Evolutionary conservation across 2,888 invertebrate species (phyloP), one percentile per base, ranked within the genome.

Genomic region (Tethea ocularis): DNA sequence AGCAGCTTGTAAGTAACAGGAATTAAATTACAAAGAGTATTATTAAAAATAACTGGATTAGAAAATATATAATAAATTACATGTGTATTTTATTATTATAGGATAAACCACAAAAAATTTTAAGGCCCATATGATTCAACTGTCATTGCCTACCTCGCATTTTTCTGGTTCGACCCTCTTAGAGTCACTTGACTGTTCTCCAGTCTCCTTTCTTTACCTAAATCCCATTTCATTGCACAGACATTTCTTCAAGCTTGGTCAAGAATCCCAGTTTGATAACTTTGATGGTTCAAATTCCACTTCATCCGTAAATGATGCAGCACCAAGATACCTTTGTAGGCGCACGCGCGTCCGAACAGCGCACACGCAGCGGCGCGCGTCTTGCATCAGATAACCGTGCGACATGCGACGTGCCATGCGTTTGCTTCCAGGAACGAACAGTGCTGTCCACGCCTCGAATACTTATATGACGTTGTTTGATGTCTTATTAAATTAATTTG

Each of bases 311-410:
- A 46, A 46, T 46, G 46, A 46, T 46, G 46, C 46, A 46, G 46
- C 46, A 46, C 46, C 54, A 54, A 54, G 54, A 36, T 54, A 29
- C 66, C 65, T 64, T 62, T 67, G 67, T 64, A 63, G 62, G 66
- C 75, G 78, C 75, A 77, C 78, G 80, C 77, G 77, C 64, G 66
- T 64, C 56, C 60, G 46, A 46, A 58, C 56, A 70, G 76, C 71
- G 82, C 80, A 67, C 80, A 80, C 82, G 86, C 85, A 83, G 73
- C 73, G 75, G 71, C 82, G 72, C 75, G 78, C 75, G 73, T 69
- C 70, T 67, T 72, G 70, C 78, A 87, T 87, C 87, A 74, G 87
- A 87, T 88, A 88, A 76, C 76, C 67, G 65, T 53, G 70, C 70
- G 72, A 78, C 80, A 79, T 69, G 74, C 64, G 66, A 60, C 59